A percentile compares a stretch with the other conserved stretches of the same genome.
Conservation (phyloP, 2,797 vertebrate species). For the Acestrorhynchus altus region DNA sequence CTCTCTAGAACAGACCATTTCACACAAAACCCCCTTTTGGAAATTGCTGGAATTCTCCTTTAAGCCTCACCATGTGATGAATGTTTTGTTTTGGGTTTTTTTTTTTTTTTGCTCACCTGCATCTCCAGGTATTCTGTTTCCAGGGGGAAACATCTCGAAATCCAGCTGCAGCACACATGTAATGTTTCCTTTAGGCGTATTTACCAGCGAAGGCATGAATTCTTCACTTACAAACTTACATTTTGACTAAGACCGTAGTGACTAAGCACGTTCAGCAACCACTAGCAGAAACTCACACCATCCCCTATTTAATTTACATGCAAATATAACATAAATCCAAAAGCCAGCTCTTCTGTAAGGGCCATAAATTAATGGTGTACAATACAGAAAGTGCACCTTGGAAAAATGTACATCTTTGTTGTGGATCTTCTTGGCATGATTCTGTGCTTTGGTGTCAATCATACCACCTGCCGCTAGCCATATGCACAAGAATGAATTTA, state of each 20-base stretch:
- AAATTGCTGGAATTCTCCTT: no score
- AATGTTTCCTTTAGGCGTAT: neutral
- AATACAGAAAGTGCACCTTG: neutral
- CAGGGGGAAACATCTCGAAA: neutral
- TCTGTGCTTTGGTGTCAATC: neutral
- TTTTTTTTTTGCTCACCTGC: neutral
- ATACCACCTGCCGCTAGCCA: neutral
- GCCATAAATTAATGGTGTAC: neutral
- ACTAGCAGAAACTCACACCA: neutral
- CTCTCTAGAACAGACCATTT: neutral
- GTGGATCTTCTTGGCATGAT: neutral
- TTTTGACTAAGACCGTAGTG: neutral
- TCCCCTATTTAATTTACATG: neutral
- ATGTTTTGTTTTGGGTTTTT: neutral
- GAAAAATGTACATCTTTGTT: neutral
- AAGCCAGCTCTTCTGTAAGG: neutral
- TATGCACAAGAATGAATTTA: neutral
- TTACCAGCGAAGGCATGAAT: neutral
- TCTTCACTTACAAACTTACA: neutral
- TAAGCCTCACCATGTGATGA: neutral
- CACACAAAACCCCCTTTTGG: neutral
- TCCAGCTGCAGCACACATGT: constrained; percentile 6
- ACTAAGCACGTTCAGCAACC: neutral
- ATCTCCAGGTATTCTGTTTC: neutral
- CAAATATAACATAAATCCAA: neutral